A percentile compares a stretch with the other conserved stretches of the same genome.
phyloP scores from a whole-genome alignment of 2,797 vertebrate genomes.

The Otolemur crassicaudatus region DNA sequence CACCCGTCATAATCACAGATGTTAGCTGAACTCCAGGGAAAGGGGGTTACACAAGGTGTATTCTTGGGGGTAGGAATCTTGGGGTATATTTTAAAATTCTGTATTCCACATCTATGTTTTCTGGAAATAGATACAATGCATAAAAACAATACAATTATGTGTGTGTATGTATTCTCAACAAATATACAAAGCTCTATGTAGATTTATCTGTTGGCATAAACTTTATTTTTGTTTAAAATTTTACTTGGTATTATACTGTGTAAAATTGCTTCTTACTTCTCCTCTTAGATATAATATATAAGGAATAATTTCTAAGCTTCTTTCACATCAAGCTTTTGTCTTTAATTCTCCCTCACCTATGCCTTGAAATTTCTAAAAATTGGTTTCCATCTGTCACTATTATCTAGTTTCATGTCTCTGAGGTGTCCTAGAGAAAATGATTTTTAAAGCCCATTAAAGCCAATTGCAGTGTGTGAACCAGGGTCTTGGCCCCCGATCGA shows the following conservation, averaged over 20 bases:
- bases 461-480: not conserved
- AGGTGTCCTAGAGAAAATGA: slow-evolving; percentile 37
- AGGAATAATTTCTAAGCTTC: slow-evolving; percentile 34
- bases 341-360: slow-evolving; percentile 53
- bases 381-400: slow-evolving; percentile 36
- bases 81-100: not conserved
- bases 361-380: slow-evolving; percentile 43
- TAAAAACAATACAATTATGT: not conserved
- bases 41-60: not conserved
- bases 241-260: not conserved
- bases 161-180: not conserved
- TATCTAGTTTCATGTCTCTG: slow-evolving; percentile 38
- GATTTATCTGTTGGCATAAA: not conserved
- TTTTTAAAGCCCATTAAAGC: slow-evolving; percentile 55
- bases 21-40: not conserved
- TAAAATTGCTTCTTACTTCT: not conserved
- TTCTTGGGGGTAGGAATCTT: not conserved
- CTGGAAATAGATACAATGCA: not conserved
- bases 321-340: not conserved
- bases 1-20: not conserved
- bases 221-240: slow-evolving; percentile 51
- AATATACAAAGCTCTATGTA: not conserved
- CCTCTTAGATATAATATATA: not conserved
- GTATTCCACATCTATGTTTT: not conserved
- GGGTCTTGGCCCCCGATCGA: not conserved